phyloP scores from a whole-genome alignment of 2,888 invertebrate species.

The Luperina nickerlii region DNA sequence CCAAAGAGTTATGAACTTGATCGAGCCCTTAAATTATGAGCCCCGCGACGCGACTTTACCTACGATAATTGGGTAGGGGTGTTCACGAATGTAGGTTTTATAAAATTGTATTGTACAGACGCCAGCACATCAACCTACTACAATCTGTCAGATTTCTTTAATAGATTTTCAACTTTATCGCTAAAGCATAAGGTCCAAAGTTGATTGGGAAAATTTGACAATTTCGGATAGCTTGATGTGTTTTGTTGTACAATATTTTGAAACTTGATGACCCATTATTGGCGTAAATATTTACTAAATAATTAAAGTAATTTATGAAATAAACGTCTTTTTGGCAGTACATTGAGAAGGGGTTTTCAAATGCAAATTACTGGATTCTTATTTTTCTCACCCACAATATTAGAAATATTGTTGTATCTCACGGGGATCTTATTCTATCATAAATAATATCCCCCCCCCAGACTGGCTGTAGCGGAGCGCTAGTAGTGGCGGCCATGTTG shows the following conservation, averaged over 20 bases:
- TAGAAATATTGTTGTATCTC: neutral
- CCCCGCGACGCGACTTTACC: neutral
- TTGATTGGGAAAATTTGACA: too few species aligned
- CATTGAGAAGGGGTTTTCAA: neutral
- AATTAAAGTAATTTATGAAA: neutral
- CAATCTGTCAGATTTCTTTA: too few species aligned
- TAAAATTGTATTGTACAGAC: neutral
- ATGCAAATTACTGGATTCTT: neutral
- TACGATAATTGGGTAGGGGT: neutral
- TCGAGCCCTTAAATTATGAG: neutral
- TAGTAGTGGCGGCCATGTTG: conserved; percentile 99
- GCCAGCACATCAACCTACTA: too few species aligned
- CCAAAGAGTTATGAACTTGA: neutral
- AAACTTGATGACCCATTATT: neutral
- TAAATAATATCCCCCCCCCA: conserved; percentile 75
- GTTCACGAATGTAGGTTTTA: neutral
- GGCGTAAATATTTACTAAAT: neutral
- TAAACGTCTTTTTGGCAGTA: neutral
- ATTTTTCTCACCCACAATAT: neutral
- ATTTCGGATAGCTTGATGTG: neutral
- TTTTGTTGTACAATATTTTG: neutral
- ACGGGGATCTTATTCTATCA: neutral
- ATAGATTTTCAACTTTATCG: too few species aligned
- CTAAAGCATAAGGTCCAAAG: too few species aligned
- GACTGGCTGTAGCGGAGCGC: conserved; percentile 97